Conservation (phyloP, 1,140 invertebrate species). For the Drosophila lacteicornis region DNA sequence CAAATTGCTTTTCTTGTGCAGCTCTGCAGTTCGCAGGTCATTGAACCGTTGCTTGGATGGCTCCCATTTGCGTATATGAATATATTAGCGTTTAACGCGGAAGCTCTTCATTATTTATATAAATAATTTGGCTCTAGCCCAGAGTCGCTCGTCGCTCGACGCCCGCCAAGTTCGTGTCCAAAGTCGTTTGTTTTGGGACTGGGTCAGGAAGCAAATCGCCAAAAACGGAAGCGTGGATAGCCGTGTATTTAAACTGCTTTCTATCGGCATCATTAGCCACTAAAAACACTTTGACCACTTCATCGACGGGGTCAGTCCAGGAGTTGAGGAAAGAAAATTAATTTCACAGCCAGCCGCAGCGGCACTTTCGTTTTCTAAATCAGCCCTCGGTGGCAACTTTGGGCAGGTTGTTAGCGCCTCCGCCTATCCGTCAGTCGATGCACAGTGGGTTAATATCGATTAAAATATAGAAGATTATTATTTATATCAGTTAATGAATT, state of each 20-base stretch:
- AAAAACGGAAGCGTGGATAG: conserved; percentile 62
- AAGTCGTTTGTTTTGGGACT: conserved; percentile 67
- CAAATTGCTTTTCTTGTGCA: conserved; percentile 69
- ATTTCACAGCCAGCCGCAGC: conserved; percentile 43
- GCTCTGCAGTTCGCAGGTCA: conserved; percentile 56
- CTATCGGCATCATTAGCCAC: conserved; percentile 44
- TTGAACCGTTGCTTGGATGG: conserved; percentile 68
- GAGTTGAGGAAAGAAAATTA: conserved; percentile 54
- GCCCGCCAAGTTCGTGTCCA: conserved; percentile 67
- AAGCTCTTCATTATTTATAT: conserved; percentile 33
- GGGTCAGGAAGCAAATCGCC: conserved; percentile 62
- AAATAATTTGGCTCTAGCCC: conserved; percentile 1
- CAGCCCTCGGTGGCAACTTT: conserved; percentile 57
- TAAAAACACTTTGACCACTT: conserved; percentile 35
- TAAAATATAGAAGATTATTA: background rate
- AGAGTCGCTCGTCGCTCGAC: conserved; percentile 23
- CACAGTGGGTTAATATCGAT: conserved; percentile 20
- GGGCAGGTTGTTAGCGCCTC: conserved; percentile 58
- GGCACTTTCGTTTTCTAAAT: conserved; percentile 66
- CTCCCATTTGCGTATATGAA: conserved; percentile 45
- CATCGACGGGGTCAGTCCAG: conserved; percentile 37
- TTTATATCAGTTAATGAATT: background rate
- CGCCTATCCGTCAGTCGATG: conserved; percentile 23
- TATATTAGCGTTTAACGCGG: conserved; percentile 59
- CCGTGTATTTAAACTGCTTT: conserved; percentile 36